These are phyloP conservation scores for Embiotoca jacksoni DNA, from an alignment of 2,113 vertebrate genomes.

Conservation along the genomic window DNA sequence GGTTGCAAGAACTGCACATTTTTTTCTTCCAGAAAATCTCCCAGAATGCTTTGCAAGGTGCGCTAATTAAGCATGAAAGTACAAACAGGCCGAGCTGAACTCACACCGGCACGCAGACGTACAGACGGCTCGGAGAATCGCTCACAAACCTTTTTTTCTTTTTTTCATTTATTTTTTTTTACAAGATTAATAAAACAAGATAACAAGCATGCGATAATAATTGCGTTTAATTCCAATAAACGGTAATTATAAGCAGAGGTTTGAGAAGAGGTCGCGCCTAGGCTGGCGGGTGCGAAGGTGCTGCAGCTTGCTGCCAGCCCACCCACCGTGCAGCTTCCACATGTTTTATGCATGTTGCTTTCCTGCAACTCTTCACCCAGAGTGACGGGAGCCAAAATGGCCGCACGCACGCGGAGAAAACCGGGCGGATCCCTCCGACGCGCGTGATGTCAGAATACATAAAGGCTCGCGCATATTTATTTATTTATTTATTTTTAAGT, in stretches of 20 bases:
- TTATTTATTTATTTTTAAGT: constrained; percentile 1
- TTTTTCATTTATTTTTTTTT: constrained; percentile 51
- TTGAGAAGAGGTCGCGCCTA: constrained; percentile 57
- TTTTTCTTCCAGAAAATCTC: constrained; percentile 49
- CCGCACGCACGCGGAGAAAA: constrained; percentile 25
- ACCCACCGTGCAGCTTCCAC: constrained; percentile 74
- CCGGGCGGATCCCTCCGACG: constrained; percentile 34
- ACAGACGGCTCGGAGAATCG: constrained; percentile 20
- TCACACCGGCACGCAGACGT: too few species aligned
- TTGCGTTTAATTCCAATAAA: constrained; percentile 67
- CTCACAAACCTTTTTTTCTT: constrained; percentile 43
- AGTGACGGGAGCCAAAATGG: too few species aligned
- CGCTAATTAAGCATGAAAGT: constrained; percentile 75
- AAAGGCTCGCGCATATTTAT: background rate
- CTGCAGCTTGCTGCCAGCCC: constrained; percentile 61
- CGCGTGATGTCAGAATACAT: constrained; percentile 45
- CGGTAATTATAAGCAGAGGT: constrained; percentile 70
- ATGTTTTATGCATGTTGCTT: constrained; percentile 53
- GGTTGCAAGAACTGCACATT: constrained; percentile 37
- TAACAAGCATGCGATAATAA: constrained; percentile 77
- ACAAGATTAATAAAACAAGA: constrained; percentile 77
- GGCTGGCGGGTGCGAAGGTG: constrained; percentile 64
- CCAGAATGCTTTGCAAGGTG: constrained; percentile 68
- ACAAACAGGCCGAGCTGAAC: constrained; percentile 58
- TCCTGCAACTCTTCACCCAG: constrained; percentile 34